Base-by-base conservation (phyloP, 2,113 vertebrate genomes). In the Brachyhypopomus gauderio region DNA sequence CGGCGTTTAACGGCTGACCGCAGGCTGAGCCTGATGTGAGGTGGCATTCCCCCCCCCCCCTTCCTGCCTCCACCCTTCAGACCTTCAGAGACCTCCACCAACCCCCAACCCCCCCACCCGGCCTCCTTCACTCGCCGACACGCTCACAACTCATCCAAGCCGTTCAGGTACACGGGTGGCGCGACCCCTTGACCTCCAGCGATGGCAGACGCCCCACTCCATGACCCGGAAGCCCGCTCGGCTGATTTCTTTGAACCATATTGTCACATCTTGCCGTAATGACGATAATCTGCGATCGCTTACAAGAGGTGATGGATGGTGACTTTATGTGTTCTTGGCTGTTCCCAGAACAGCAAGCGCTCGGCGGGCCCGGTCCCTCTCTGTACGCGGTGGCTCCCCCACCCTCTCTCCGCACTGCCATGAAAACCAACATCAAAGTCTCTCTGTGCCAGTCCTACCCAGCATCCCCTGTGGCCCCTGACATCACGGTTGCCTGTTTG, bases 401-500 rank as follows among this genome's bases (percentile, higher is more conserved):
- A 84, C 78, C 79, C 64, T 72, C 60, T 41, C 72, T 75, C 30
- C 56, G 41, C 30, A 74, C 30, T 34, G 8, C 79, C 19, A n/a
- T 66, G 72, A 66, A 74, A 66, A 52, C 27, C 73, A 30, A 52
- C 79, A 41, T 75, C 79, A 81, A 81, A 75, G 79, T 67, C 59
- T 41, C n/a, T 36, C 78, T 79, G 66, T 27, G 34, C 64, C 62
- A n/a, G 22, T 55, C 72, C 55, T 64, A 73, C 78, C 72, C 79
- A 80, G 11, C 71, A 76, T 84, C 77, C 72, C 78, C 73, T 16
- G 73, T 34, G 58, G 60, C 64, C 58, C 45, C 41, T 73, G 78
- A 80, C 73, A 80, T 84, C 83, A 84, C 41, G 63, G 58, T 58
- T 64, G 73, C 45, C 23, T 84, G 78, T 80, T 80, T 80, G 58